Percentiles rank a stretch among this genome's conserved stretches.
Evolutionary conservation across 2,113 vertebrate species (phyloP).

Genomic region (Tachuris rubrigastra): DNA sequence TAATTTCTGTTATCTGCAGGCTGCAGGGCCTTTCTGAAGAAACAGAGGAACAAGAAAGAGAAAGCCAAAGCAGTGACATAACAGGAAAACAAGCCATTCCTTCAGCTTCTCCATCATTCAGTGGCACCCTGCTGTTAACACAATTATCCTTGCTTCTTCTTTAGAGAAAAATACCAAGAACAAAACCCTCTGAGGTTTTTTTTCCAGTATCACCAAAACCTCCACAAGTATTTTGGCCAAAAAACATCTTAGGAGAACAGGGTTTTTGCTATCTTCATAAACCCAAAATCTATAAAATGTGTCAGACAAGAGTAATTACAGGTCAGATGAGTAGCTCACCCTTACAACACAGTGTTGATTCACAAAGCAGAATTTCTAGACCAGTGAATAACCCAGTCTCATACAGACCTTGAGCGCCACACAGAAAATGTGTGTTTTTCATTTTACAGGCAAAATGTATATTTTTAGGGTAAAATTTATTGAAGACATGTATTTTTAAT

Average conservation of each 20-base stretch:
- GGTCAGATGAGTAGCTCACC: neutral
- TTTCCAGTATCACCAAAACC: neutral
- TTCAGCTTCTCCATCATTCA: conserved; percentile 21
- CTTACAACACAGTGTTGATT: neutral
- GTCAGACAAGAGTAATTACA: neutral
- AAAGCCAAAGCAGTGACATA: conserved; percentile 33
- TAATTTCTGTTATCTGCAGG: conserved; percentile 69
- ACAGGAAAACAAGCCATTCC: conserved; percentile 14
- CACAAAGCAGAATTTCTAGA: neutral
- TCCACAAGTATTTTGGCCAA: neutral
- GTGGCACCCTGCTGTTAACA: neutral
- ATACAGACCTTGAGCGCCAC: neutral
- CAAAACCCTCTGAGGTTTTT: neutral
- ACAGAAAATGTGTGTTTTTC: neutral
- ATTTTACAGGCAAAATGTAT: neutral
- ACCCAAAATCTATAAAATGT: neutral
- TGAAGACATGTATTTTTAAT: neutral
- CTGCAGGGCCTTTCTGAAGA: conserved; percentile 59
- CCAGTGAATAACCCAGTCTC: neutral
- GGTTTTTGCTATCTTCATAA: neutral
- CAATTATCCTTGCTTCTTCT: neutral
- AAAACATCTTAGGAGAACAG: neutral
- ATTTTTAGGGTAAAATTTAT: neutral
- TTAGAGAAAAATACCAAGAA: neutral
- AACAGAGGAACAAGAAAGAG: conserved; percentile 47